These are phyloP conservation scores for Therioaphis trifolii DNA, from an alignment of 2,888 invertebrate genomes.

Conservation along the genomic window DNA sequence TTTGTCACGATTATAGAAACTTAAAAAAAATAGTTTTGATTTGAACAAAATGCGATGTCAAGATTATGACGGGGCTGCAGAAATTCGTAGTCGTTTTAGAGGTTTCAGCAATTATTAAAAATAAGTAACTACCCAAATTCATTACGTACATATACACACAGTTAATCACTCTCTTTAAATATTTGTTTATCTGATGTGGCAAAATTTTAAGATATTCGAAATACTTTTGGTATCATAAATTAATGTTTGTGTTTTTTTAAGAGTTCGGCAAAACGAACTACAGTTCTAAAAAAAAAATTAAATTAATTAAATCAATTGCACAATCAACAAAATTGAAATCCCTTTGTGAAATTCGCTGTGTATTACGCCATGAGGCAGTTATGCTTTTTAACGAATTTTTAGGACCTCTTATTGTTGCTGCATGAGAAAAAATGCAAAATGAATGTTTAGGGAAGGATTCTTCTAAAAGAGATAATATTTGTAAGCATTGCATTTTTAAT, in stretches of 20 bases:
- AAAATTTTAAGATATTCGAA: conserved; percentile 20
- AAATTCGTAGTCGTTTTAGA: too few relatives aligned
- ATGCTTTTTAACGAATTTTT: not conserved
- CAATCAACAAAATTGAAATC: not conserved
- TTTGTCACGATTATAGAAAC: too few relatives aligned
- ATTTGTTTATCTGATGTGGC: not conserved
- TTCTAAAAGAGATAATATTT: not conserved
- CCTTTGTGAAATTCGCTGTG: not conserved
- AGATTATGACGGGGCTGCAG: too few relatives aligned
- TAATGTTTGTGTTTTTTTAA: not conserved
- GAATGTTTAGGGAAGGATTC: not conserved
- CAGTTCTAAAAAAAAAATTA: not conserved
- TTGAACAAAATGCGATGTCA: too few relatives aligned
- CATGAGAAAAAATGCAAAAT: not conserved
- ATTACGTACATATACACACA: too few relatives aligned
- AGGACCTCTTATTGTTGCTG: not conserved
- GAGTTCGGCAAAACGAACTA: not conserved
- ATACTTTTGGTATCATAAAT: not conserved
- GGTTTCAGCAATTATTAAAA: too few relatives aligned
- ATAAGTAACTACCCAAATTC: too few relatives aligned
- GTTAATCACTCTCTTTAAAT: too few relatives aligned
- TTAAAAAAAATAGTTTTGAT: too few relatives aligned
- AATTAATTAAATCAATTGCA: not conserved
- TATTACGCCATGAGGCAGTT: not conserved
- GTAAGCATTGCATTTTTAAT: not conserved